Evolutionary conservation across 2,888 invertebrate species (phyloP).

Genomic region (Palloptera scutellata): DNA sequence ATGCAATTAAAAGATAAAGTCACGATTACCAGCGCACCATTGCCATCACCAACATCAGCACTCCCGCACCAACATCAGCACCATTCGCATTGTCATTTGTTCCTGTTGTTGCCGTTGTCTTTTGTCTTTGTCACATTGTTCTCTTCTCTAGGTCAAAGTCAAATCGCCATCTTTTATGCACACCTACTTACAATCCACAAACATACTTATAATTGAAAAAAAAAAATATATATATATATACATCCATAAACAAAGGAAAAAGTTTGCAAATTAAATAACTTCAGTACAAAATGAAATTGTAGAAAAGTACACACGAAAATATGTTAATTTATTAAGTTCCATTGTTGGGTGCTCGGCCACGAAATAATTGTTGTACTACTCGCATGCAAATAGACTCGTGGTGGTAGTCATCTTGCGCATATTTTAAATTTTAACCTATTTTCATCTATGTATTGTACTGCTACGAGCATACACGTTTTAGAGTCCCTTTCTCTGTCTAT

Average conservation of each 20-base stretch:
- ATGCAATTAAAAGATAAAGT: slow-evolving; percentile 5
- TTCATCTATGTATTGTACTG: too few relatives aligned
- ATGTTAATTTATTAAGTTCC: slow-evolving; percentile 7
- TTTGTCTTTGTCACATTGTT: too few relatives aligned
- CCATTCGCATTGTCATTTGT: neutral
- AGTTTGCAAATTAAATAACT: neutral
- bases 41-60: neutral
- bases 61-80: neutral
- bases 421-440: too few relatives aligned
- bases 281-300: neutral
- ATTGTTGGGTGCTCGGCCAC: neutral
- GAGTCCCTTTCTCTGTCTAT: too few relatives aligned
- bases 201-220: too few relatives aligned
- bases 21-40: neutral
- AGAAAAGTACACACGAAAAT: neutral
- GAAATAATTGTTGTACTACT: too few relatives aligned
- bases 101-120: too few relatives aligned
- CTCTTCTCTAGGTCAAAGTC: slow-evolving; percentile 3
- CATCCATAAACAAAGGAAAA: neutral
- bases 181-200: too few relatives aligned
- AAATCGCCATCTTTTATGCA: neutral
- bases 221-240: too few relatives aligned
- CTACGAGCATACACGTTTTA: too few relatives aligned
- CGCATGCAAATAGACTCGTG: too few relatives aligned
- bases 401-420: too few relatives aligned